Base-by-base conservation (phyloP, 2,113 vertebrate genomes). In the Arizona elegans region DNA sequence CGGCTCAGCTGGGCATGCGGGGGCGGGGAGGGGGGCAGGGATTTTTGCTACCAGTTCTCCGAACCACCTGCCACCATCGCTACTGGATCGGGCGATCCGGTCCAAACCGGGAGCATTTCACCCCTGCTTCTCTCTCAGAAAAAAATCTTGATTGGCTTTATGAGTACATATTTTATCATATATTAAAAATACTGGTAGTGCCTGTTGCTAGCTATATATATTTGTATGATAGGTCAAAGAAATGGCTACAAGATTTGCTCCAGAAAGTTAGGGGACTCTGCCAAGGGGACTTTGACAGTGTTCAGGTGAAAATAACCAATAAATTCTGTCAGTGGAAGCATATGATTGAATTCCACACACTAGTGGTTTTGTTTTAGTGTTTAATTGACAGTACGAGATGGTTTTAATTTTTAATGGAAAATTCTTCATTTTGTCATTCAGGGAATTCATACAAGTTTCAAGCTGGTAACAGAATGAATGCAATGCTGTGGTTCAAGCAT, bases 371-470 rank as follows among this genome's bases (percentile, higher is more conserved):
- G 38, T 43, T 62, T 62, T 11, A 1, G 38, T 81, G 6, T 81
- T 70, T 43, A 65, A 59, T 38, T 70, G 90, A 92, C 86, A 93
- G 7, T 52, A 54, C 1, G 58, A 12, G 86, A 93, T n/a, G 21
- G n/a, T 7, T 93, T 89, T 62, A 87, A 88, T 4, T 88, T 81
- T 65, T 23, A 75, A 0, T 29, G 29, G 86, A 29, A 17, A 86
- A 87, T 38, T 47, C 91, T 89, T 95, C 47, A 17, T 9, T 94
- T 96, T 96, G 85, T 96, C 55, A 92, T 94, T 95, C 96, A 99
- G 99, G 99, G 96, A 99, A 99, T 97, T 99, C 99, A 0, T 99
- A 99, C 94, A 99, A 99, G 97, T 99, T 99, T 97, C 99, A 99
- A 97, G 99, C 99, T 93, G 99, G 99, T 93, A 99, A 97, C 97